Conservation (phyloP, 2,888 invertebrate genomes). For the Macropis europaea region DNA sequence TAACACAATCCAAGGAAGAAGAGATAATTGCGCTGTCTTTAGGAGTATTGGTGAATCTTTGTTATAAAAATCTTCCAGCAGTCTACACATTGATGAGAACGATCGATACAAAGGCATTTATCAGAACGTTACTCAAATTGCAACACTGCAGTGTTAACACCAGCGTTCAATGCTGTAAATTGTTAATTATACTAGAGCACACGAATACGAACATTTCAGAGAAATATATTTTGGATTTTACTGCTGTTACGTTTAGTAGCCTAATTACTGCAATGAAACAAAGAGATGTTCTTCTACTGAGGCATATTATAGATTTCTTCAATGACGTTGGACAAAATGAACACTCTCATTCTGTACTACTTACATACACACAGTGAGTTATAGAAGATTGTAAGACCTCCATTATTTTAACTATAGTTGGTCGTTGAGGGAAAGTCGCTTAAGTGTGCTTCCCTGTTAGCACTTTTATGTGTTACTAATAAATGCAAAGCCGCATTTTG, state of each 20-base stretch:
- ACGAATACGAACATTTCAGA: conserved; percentile 81
- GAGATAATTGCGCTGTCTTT: conserved; percentile 82
- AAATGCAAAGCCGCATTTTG: no score
- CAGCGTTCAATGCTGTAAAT: conserved; percentile 82
- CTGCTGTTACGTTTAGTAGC: conserved; percentile 80
- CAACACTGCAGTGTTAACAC: conserved; percentile 79
- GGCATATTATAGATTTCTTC: conserved; percentile 82
- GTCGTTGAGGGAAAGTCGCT: no score
- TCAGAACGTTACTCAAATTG: conserved; percentile 83
- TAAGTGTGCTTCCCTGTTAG: no score
- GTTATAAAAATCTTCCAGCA: conserved; percentile 89
- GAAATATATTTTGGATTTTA: conserved; percentile 80
- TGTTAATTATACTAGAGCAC: conserved; percentile 82
- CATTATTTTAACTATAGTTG: no score
- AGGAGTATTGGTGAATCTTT: conserved; percentile 88
- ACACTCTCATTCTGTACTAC: conserved; percentile 70
- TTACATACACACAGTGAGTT: conserved; percentile 72
- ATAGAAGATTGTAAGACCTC: neutral
- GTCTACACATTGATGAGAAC: conserved; percentile 87
- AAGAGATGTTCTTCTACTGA: conserved; percentile 79
- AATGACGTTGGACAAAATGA: conserved; percentile 80
- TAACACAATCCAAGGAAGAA: conserved; percentile 81
- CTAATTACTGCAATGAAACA: conserved; percentile 79
- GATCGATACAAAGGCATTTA: conserved; percentile 86
- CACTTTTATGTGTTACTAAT: no score